A percentile compares a stretch with the other conserved stretches of the same genome.
Conservation (phyloP, 2,113 vertebrate genomes). For the Euleptes europaea region DNA sequence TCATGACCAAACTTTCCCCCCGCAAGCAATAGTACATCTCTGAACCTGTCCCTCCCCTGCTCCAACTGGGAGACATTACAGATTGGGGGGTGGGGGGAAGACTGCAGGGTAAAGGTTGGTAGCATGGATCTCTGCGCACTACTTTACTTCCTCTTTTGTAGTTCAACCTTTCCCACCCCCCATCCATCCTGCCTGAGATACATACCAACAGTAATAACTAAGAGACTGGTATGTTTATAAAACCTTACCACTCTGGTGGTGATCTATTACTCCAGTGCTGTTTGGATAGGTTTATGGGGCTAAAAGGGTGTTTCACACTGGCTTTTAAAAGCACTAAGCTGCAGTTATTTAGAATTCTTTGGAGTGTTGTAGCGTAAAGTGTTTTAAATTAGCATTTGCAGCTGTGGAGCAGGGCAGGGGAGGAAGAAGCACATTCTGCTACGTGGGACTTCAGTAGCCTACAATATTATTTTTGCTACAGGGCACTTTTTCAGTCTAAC, state of each 20-base stretch:
- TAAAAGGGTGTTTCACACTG: background rate
- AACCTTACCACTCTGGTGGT: background rate
- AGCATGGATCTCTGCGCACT: background rate
- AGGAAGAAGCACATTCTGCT: background rate
- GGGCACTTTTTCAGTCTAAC: background rate
- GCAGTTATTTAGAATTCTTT: background rate
- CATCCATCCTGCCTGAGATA: background rate
- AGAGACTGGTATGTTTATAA: background rate
- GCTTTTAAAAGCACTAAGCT: constrained; percentile 2
- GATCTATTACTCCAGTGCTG: background rate
- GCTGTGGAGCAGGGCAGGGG: background rate
- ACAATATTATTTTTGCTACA: background rate
- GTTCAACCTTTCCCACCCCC: background rate
- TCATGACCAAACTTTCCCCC: background rate
- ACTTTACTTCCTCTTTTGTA: background rate
- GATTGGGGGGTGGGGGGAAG: background rate
- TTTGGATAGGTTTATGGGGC: background rate
- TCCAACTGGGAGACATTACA: background rate
- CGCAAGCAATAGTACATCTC: background rate
- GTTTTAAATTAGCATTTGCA: constrained; percentile 13
- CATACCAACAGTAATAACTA: background rate
- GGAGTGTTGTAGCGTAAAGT: background rate
- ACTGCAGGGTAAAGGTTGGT: background rate
- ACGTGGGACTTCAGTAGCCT: background rate
- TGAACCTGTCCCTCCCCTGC: background rate